These are phyloP conservation scores for Spodoptera picta DNA, from an alignment of 2,888 invertebrate genomes.

Conservation along the genomic window DNA sequence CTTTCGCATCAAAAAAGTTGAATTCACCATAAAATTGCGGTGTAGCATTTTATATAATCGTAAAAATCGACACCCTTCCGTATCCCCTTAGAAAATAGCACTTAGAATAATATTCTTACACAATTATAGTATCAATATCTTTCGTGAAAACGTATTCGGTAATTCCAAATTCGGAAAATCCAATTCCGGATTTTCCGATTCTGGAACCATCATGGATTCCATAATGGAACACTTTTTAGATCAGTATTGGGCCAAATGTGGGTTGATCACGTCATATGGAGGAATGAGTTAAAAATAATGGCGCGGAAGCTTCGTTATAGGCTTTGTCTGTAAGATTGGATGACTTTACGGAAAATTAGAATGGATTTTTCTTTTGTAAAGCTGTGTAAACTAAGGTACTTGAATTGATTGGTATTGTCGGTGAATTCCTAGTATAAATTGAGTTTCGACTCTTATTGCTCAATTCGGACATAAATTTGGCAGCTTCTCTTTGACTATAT, in stretches of 20 bases:
- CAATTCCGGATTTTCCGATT: slow-evolving; percentile 23
- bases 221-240: slow-evolving; percentile 31
- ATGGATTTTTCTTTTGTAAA: slow-evolving; percentile 9
- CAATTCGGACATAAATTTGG: too few relatives aligned
- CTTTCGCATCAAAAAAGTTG: slow-evolving; percentile 15
- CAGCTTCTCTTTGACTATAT: too few relatives aligned
- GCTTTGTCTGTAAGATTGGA: slow-evolving; percentile 20
- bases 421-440: slow-evolving; percentile 1
- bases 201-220: slow-evolving; percentile 24
- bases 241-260: slow-evolving; percentile 12
- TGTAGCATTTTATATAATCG: slow-evolving; percentile 36
- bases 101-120: slow-evolving; percentile 52
- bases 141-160: not conserved
- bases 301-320: slow-evolving; percentile 20
- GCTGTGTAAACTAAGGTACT: slow-evolving; percentile 3
- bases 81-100: slow-evolving; percentile 42
- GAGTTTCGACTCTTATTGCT: not conserved
- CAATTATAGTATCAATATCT: slow-evolving; percentile 52
- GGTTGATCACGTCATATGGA: slow-evolving; percentile 36
- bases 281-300: slow-evolving; percentile 49
- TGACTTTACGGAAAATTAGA: slow-evolving; percentile 15
- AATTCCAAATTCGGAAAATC: not conserved
- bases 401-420: slow-evolving; percentile 20
- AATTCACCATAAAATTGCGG: slow-evolving; percentile 31
- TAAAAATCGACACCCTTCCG: slow-evolving; percentile 46